Percentiles rank a stretch among this genome's conserved stretches.
Conservation (phyloP, 2,888 invertebrate species). For the Morpho achilles region DNA sequence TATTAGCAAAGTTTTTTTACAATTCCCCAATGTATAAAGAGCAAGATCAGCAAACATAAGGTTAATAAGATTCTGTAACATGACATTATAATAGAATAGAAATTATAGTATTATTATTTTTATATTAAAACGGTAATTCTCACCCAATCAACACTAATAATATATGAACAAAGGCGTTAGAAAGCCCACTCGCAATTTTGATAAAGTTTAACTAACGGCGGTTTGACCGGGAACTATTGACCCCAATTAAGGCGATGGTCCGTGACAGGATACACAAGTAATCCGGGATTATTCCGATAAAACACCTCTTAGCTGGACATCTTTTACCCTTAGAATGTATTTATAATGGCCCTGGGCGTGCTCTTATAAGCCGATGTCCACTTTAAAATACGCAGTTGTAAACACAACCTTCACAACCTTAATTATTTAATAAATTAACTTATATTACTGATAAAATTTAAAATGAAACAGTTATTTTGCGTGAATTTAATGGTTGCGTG, state of each 20-base stretch:
- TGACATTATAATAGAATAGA: too few relatives aligned
- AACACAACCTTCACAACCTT: too few relatives aligned
- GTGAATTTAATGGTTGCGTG: too few relatives aligned
- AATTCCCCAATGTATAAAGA: too few relatives aligned
- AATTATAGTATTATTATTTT: too few relatives aligned
- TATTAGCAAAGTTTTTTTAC: too few relatives aligned
- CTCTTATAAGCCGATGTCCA: background rate
- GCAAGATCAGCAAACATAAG: too few relatives aligned
- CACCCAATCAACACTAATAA: background rate
- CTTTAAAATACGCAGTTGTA: too few relatives aligned
- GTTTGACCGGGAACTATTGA: slow-evolving; percentile 53
- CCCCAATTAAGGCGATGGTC: slow-evolving; percentile 69
- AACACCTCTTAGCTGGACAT: slow-evolving; percentile 63
- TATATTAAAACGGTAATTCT: slow-evolving; percentile 5
- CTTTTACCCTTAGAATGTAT: slow-evolving; percentile 25
- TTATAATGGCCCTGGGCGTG: slow-evolving; percentile 6
- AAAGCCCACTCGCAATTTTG: slow-evolving; percentile 18
- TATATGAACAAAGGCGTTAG: slow-evolving; percentile 5
- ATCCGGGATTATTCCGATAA: slow-evolving; percentile 73
- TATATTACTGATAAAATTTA: too few relatives aligned
- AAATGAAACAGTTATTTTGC: too few relatives aligned
- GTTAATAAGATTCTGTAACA: too few relatives aligned
- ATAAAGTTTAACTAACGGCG: slow-evolving; percentile 43
- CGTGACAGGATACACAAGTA: slow-evolving; percentile 61
- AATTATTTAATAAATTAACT: too few relatives aligned